Conservation (phyloP, 2,113 vertebrate species). For the Zosterops borbonicus region DNA sequence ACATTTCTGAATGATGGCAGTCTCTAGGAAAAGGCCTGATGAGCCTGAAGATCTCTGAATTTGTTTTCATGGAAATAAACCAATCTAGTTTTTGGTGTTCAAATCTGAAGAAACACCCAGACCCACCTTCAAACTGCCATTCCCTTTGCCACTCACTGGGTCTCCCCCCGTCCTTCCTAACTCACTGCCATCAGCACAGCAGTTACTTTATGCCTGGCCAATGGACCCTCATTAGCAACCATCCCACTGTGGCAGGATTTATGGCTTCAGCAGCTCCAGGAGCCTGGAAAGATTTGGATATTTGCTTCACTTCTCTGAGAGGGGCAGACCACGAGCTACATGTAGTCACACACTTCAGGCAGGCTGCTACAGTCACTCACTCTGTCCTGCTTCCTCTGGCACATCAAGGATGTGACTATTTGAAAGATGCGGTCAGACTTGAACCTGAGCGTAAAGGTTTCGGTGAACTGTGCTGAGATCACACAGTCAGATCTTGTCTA, state of each 20-base stretch:
- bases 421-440: not conserved
- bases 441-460: not conserved
- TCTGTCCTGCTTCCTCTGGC: not conserved
- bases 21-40: not conserved
- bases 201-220: not conserved
- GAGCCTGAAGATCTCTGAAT: not conserved
- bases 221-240: not conserved
- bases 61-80: not conserved
- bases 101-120: not conserved
- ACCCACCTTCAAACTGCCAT: not conserved
- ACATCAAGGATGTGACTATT: not conserved
- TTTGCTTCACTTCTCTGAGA: not conserved
- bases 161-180: not conserved
- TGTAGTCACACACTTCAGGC: not conserved
- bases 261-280: not conserved
- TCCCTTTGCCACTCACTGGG: accelerated
- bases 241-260: not conserved
- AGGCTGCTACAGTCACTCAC: not conserved
- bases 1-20: not conserved
- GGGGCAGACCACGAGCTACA: not conserved
- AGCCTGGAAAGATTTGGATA: not conserved
- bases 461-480: not conserved
- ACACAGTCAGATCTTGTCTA: not conserved
- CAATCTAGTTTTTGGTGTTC: not conserved
- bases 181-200: not conserved